Conservation (phyloP, 2,797 vertebrate species). For the Varecia variegata region DNA sequence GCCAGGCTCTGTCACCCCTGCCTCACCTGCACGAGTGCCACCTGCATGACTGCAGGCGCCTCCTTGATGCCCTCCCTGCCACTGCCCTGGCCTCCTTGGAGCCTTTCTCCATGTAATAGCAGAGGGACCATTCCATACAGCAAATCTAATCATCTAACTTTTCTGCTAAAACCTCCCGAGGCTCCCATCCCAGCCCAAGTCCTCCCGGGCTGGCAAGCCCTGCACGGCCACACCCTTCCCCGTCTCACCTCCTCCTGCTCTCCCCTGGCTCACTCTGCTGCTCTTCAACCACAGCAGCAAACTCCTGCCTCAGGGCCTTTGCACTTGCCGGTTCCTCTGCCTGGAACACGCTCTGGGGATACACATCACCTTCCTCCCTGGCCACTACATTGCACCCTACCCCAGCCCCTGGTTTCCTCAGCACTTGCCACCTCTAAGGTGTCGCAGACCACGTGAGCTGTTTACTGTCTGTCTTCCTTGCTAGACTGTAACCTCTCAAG, state of each 20-base stretch:
- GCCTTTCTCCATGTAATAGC: neutral
- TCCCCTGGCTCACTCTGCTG: too few relatives aligned
- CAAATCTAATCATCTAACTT: neutral
- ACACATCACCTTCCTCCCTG: neutral
- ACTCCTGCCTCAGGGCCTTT: neutral
- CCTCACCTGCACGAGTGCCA: neutral
- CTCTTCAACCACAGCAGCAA: neutral
- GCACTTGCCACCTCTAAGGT: neutral
- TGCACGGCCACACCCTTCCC: rapidly evolving
- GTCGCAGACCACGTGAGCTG: rapidly evolving
- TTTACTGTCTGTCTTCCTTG: neutral
- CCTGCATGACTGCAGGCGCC: neutral
- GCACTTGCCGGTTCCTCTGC: neutral
- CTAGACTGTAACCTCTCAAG: neutral
- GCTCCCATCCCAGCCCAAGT: neutral
- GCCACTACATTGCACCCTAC: rapidly evolving
- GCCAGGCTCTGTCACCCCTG: neutral
- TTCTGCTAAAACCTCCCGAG: neutral
- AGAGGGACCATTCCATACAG: neutral
- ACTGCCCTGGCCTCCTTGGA: too few relatives aligned
- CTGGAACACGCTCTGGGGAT: neutral
- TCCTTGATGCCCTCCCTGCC: neutral
- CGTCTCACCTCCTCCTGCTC: neutral
- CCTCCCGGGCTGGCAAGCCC: neutral
- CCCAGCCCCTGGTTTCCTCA: neutral